Evolutionary conservation across 1,140 invertebrate species (phyloP).

Genomic region (Mycetomoellerius zeteki): DNA sequence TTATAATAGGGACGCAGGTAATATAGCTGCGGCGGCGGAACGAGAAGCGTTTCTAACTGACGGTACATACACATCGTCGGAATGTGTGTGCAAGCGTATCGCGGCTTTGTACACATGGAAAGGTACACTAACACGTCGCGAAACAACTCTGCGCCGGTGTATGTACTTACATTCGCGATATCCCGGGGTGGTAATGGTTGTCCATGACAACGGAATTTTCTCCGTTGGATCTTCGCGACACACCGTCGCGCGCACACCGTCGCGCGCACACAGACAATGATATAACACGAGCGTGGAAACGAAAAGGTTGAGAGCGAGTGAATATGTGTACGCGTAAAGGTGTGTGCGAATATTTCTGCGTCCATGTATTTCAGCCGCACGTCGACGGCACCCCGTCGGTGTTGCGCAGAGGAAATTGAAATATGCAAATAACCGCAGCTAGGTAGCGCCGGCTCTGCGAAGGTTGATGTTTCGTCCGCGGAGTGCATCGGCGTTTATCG

Average conservation of each 20-base stretch:
- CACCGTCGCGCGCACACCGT: constrained; percentile 32
- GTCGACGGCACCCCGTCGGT: constrained; percentile 70
- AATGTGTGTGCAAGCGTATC: neutral
- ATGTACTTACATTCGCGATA: constrained; percentile 34
- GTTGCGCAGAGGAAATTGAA: constrained; percentile 81
- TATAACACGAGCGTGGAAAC: constrained; percentile 5
- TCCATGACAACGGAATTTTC: constrained; percentile 72
- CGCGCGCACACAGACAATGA: constrained; percentile 49
- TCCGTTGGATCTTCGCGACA: constrained; percentile 52
- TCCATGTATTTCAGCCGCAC: constrained; percentile 57
- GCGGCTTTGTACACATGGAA: neutral
- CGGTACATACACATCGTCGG: neutral
- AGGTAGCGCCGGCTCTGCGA: constrained; percentile 60
- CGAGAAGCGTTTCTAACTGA: constrained; percentile 64
- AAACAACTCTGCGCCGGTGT: constrained; percentile 6
- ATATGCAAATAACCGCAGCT: constrained; percentile 80
- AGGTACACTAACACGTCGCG: constrained; percentile 6
- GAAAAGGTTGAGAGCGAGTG: constrained; percentile 23
- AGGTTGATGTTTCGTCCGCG: constrained; percentile 71
- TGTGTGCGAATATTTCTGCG: constrained; percentile 20
- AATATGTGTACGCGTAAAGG: constrained; percentile 7
- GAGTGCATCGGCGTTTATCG: constrained; percentile 74
- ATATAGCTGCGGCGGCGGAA: constrained; percentile 69
- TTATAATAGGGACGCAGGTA: constrained; percentile 82
- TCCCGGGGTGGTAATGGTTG: constrained; percentile 65